A percentile compares a stretch with the other conserved stretches of the same genome.
phyloP scores from a whole-genome alignment of 2,113 vertebrate genomes.

The Bos javanicus region DNA sequence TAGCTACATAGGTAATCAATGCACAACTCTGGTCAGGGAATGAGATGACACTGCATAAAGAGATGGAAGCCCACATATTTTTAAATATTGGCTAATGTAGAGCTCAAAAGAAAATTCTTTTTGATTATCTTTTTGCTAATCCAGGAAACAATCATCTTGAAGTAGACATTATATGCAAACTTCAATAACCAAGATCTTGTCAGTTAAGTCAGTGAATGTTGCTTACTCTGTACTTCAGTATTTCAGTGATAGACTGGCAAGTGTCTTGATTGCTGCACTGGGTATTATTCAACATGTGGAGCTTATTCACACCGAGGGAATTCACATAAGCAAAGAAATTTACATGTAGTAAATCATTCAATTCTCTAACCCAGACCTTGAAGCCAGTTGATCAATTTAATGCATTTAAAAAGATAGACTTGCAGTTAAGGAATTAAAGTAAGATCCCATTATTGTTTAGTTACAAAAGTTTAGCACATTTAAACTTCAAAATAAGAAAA shows the following conservation, averaged over 20 bases:
- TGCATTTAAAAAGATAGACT: background rate
- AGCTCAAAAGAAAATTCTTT: background rate
- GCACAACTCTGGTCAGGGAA: background rate
- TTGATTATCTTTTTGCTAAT: background rate
- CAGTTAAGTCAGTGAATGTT: background rate
- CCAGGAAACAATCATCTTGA: background rate
- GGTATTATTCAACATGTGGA: background rate
- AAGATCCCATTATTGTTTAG: constrained; percentile 60
- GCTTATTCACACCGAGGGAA: background rate
- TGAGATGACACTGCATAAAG: background rate
- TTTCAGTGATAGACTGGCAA: background rate
- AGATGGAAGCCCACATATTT: background rate
- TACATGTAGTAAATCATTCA: constrained; percentile 5
- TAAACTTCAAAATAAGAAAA: constrained; percentile 2
- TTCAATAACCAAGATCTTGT: background rate
- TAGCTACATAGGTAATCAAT: too few species aligned
- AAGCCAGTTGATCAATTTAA: background rate
- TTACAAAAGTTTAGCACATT: background rate
- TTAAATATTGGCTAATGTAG: background rate
- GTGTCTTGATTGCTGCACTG: background rate
- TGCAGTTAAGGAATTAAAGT: background rate
- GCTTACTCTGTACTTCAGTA: background rate
- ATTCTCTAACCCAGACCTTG: background rate
- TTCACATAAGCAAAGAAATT: background rate
- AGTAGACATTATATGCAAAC: background rate